Evolutionary conservation across 2,888 invertebrate species (phyloP), one percentile per base, ranked within the genome.

Genomic region (Macrophya annulata): DNA sequence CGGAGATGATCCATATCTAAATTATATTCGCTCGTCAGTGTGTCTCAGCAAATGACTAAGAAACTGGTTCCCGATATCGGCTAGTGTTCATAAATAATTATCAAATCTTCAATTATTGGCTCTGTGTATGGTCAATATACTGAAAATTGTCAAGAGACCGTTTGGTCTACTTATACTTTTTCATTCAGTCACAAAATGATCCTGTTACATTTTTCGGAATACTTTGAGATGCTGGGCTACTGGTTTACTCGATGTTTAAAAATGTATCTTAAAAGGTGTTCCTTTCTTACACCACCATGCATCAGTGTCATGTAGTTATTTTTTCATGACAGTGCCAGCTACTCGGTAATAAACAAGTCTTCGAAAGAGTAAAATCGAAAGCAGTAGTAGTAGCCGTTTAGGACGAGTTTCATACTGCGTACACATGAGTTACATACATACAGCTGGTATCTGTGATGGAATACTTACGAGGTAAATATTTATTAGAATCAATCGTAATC

Each of bases 391-490:
- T 2, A 55, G 55, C 55, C 62, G 62, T 25, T 25, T 25, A 12
- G 12, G 62, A 62, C 25, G 62, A n/a, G n/a, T 62, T 62, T 62
- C 62, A 62, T 62, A 62, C 25, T 62, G 25, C 62, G 62, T 62
- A 25, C 21, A 25, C 62, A 62, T 10, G 21, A 12, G 62, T 21
- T 21, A n/a, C n/a, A 25, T 25, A 25, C 25, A 25, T 62, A 25
- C 25, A 62, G 21, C 62, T 25, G 62, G 62, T 25, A 62, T 25
- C 25, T 62, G 10, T 62, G 62, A 62, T 25, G 25, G 62, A 62
- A 25, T 4, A 25, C 62, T 62, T 10, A 25, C 21, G 25, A 25
- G 62, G 21, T 62, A 62, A 62, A 62, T 62, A 62, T 62, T 62
- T 10, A 62, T 12, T 25, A 62, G 12, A 25, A 25, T 10, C 9